These are phyloP conservation scores for Pedetes capensis DNA, from an alignment of 2,113 vertebrate genomes.

Conservation along the genomic window DNA sequence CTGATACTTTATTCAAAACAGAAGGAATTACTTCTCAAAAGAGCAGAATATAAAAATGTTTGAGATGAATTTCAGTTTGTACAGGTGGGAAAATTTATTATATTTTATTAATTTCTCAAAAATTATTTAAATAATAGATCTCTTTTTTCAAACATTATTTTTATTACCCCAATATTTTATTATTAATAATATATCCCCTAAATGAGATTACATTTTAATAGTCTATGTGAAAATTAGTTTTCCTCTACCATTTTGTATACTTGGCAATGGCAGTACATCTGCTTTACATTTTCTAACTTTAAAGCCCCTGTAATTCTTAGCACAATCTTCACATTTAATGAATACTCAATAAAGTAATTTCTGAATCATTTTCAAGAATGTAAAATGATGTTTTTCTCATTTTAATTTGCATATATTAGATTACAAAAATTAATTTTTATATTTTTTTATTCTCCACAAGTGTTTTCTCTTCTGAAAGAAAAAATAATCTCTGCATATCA, in stretches of 20 bases:
- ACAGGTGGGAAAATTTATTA: background rate
- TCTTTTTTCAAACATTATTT: background rate
- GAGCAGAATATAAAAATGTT: background rate
- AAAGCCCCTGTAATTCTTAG: background rate
- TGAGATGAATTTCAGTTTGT: background rate
- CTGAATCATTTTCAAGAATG: background rate
- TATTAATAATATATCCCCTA: background rate
- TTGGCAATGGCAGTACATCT: background rate
- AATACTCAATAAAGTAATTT: constrained; percentile 25
- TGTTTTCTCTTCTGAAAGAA: background rate
- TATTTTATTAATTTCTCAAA: background rate
- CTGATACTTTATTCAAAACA: background rate
- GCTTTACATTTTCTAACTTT: background rate
- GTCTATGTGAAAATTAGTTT: background rate
- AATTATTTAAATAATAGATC: background rate
- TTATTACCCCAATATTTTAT: background rate
- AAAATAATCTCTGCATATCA: background rate
- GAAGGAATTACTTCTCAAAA: background rate
- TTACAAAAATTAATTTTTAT: background rate
- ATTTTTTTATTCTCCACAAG: background rate
- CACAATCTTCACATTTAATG: constrained; percentile 27
- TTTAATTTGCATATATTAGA: constrained; percentile 37
- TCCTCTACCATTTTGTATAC: background rate
- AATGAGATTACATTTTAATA: background rate
- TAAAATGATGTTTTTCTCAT: constrained; percentile 7